Percentiles rank a stretch among this genome's conserved stretches.
Evolutionary conservation across 2,888 invertebrate species (phyloP).

Genomic region (Alentia gelatinosa): DNA sequence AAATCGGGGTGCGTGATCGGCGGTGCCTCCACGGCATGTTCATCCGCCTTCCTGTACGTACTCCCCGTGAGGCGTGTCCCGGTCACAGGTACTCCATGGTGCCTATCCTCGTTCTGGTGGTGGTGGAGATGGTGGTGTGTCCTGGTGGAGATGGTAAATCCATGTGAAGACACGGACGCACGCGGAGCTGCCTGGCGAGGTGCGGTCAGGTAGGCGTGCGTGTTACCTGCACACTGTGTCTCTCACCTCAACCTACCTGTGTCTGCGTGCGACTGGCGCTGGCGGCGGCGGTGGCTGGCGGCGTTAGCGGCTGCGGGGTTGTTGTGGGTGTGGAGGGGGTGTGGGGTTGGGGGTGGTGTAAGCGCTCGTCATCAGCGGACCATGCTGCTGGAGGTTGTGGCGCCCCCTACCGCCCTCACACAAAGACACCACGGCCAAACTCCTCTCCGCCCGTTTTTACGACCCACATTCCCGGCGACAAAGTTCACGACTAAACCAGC

Average conservation of each 20-base stretch:
- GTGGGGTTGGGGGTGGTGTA: background rate
- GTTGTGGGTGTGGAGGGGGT: background rate
- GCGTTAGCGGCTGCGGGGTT: background rate
- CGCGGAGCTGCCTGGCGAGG: too few species aligned
- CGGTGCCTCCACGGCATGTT: conserved; percentile 35
- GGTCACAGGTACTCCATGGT: background rate
- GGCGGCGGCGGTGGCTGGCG: background rate
- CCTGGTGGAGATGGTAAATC: background rate
- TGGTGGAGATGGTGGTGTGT: too few species aligned
- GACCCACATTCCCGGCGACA: background rate
- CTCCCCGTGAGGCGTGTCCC: background rate
- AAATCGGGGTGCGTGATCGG: conserved; percentile 33
- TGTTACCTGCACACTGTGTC: background rate
- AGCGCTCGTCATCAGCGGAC: background rate
- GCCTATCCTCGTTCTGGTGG: background rate
- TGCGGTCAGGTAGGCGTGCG: background rate
- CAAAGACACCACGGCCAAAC: too few species aligned
- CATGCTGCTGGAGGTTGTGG: background rate
- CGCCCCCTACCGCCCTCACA: too few species aligned
- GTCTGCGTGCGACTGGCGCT: background rate
- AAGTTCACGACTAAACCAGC: background rate
- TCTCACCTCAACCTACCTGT: background rate
- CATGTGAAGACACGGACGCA: background rate
- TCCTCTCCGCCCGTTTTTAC: background rate
- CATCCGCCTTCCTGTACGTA: background rate